Evolutionary conservation across 2,113 vertebrate species (phyloP).

Genomic region (Crotalus tigris): DNA sequence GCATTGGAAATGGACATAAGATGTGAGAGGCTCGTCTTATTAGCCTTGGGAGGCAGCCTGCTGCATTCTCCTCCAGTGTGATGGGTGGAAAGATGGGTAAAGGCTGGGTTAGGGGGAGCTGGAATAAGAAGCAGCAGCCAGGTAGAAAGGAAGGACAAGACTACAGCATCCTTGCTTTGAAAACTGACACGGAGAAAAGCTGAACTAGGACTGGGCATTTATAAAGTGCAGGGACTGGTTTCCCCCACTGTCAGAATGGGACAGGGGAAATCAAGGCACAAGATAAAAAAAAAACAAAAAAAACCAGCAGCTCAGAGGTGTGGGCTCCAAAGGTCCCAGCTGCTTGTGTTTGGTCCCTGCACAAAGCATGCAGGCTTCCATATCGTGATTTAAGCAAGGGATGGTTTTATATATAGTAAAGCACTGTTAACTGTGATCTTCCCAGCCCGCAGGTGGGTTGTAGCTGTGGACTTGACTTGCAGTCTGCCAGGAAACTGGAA

Average conservation of each 20-base stretch:
- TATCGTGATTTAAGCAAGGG: background rate
- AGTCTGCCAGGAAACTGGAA: background rate
- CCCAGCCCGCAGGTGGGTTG: background rate
- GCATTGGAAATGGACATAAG: background rate
- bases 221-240: constrained; percentile 5
- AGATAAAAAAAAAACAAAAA: constrained; percentile 16
- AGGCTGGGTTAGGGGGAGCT: background rate
- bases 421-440: background rate
- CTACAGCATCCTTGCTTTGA: background rate
- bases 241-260: constrained; percentile 22
- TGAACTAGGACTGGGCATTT: background rate
- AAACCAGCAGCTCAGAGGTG: constrained; percentile 20
- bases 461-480: background rate
- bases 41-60: background rate
- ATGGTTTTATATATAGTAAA: background rate
- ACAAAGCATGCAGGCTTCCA: background rate
- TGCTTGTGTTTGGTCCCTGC: background rate
- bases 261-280: constrained; percentile 35
- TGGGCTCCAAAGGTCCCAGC: background rate
- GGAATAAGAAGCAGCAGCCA: background rate
- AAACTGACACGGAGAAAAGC: background rate
- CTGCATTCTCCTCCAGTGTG: background rate
- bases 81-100: background rate
- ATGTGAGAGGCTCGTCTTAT: background rate
- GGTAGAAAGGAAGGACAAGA: background rate